phyloP scores from a whole-genome alignment of 1,140 invertebrate species.

The Zaprionus vittiger region DNA sequence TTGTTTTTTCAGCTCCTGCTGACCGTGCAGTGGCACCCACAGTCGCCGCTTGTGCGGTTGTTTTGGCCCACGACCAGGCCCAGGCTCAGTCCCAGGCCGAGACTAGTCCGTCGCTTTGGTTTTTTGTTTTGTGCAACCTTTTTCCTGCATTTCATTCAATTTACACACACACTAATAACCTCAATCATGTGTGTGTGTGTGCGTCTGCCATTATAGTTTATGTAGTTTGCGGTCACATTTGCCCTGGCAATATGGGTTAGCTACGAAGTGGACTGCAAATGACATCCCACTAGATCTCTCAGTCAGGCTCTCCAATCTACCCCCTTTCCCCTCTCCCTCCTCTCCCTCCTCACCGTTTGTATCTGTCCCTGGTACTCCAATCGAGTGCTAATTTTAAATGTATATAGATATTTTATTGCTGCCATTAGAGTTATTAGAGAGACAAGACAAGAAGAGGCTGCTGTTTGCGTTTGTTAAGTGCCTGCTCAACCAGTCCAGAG shows the following conservation, averaged over 20 bases:
- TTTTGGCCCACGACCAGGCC: conserved; percentile 44
- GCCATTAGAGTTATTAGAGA: conserved; percentile 77
- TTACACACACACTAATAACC: conserved; percentile 33
- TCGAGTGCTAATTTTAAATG: conserved; percentile 80
- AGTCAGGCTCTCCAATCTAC: background rate
- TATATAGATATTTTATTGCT: conserved; percentile 81
- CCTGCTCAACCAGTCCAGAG: background rate
- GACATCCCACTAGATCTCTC: conserved; percentile 30
- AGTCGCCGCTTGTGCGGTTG: conserved; percentile 68
- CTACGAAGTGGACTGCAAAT: conserved; percentile 46
- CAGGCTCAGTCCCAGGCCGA: background rate
- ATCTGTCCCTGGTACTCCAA: conserved; percentile 17
- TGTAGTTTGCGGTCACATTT: conserved; percentile 81
- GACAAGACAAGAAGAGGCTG: conserved; percentile 26
- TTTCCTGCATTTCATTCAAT: conserved; percentile 78
- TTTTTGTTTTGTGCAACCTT: conserved; percentile 50
- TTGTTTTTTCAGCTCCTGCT: conserved; percentile 1
- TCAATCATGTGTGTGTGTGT: conserved; percentile 24
- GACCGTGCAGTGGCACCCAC: conserved; percentile 64
- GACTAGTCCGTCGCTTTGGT: conserved; percentile 23
- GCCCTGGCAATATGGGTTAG: conserved; percentile 64
- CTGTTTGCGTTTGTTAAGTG: conserved; percentile 62
- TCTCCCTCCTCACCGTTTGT: too few species aligned
- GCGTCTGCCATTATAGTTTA: conserved; percentile 76
- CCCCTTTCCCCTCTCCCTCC: background rate